Conservation (phyloP, 1,140 invertebrate species). For the Portunus trituberculatus region DNA sequence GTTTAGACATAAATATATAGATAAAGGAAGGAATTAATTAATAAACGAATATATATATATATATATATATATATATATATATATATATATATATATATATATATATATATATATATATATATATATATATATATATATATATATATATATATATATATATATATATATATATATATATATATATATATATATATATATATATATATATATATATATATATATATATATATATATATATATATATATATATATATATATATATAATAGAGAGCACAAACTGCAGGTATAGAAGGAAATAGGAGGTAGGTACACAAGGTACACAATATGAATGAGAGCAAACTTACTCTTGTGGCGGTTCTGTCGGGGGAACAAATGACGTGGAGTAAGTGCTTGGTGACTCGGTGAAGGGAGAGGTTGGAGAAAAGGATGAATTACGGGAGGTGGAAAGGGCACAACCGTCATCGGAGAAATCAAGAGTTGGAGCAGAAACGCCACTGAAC, state of each 20-base stretch:
- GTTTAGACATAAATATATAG: too few relatives aligned
- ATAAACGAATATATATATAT: constrained; percentile 46
- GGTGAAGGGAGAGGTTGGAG: neutral
- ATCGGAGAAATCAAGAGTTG: constrained; percentile 45
- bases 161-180: constrained; percentile 33
- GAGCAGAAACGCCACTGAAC: neutral
- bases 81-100: constrained; percentile 43
- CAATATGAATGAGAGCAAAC: neutral
- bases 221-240: constrained; percentile 43
- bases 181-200: constrained; percentile 45
- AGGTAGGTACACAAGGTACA: neutral
- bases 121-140: constrained; percentile 25
- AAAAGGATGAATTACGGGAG: neutral
- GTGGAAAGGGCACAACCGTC: constrained; percentile 28
- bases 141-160: constrained; percentile 28
- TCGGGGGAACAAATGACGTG: neutral
- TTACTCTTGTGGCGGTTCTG: neutral
- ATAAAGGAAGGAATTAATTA: too few relatives aligned
- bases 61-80: constrained; percentile 51
- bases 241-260: constrained; percentile 49
- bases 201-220: constrained; percentile 25
- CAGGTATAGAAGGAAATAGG: neutral
- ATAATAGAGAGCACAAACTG: neutral
- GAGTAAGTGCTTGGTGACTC: neutral
- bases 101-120: constrained; percentile 21